Percentiles rank a stretch among this genome's conserved stretches.
These are phyloP conservation scores for Denticeps clupeoides DNA, from an alignment of 2,797 vertebrate species.

Conservation along the genomic window DNA sequence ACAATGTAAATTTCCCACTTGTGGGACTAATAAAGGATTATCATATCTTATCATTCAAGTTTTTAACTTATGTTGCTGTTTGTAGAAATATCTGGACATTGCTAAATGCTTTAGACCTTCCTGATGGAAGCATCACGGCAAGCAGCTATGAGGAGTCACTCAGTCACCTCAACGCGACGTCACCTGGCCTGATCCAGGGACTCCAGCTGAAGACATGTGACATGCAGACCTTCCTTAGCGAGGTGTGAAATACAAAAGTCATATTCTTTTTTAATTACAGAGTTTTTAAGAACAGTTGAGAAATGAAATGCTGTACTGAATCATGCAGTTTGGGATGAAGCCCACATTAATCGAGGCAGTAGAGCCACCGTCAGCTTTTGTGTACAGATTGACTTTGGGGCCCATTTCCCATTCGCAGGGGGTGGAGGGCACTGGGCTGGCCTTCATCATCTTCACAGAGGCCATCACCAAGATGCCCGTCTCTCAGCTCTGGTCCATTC, in stretches of 20 bases:
- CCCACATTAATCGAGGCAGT: no score
- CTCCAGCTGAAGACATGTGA: constrained; percentile 67
- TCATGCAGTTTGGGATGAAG: no score
- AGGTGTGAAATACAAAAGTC: constrained; percentile 45
- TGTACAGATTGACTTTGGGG: neutral
- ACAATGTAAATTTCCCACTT: no score
- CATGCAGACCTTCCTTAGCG: constrained; percentile 67
- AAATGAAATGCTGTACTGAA: no score
- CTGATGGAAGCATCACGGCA: constrained; percentile 62
- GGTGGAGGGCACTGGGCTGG: constrained; percentile 81
- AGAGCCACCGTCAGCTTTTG: no score
- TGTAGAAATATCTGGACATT: constrained; percentile 75
- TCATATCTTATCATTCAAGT: no score
- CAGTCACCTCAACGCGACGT: constrained; percentile 43
- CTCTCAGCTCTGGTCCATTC: constrained; percentile 74
- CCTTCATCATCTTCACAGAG: constrained; percentile 89
- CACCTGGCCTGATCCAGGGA: constrained; percentile 29
- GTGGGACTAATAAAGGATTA: no score
- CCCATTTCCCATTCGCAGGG: constrained; percentile 49
- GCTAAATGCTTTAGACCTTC: constrained; percentile 71
- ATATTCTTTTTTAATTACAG: no score
- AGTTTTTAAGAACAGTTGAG: no score
- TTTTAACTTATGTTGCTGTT: neutral
- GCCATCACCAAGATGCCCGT: constrained; percentile 85
- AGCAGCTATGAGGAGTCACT: constrained; percentile 62